These are phyloP conservation scores for Oscheius onirici DNA, from an alignment of 2,888 invertebrate species.

Conservation along the genomic window DNA sequence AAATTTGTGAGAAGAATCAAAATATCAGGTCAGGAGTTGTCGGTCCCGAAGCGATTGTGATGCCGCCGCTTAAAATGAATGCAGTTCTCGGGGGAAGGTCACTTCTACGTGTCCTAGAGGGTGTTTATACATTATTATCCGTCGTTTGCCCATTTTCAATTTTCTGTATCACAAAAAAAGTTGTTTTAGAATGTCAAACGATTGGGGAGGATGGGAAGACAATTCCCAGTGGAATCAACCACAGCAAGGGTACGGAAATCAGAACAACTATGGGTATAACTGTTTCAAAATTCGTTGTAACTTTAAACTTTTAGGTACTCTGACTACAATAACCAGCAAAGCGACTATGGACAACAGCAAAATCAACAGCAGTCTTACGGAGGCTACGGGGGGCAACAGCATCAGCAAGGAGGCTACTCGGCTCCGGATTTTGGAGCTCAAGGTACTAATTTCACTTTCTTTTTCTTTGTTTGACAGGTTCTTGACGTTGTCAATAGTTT, in stretches of 20 bases:
- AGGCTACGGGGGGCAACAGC: conserved; percentile 13
- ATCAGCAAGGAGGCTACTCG: conserved; percentile 10
- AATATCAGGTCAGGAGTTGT: no score
- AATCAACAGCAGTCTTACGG: conserved; percentile 18
- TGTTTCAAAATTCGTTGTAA: conserved; percentile 1
- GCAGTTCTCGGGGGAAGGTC: no score
- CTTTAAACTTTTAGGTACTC: conserved; percentile 3
- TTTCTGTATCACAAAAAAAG: background rate
- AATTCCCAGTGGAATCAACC: conserved; percentile 41
- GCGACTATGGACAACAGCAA: conserved; percentile 29
- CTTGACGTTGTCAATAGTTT: background rate
- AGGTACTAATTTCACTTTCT: conserved; percentile 1
- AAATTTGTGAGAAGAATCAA: no score
- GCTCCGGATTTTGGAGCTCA: background rate
- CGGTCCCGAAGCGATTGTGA: no score
- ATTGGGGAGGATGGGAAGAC: conserved; percentile 56
- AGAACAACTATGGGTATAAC: conserved; percentile 33
- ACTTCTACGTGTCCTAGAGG: background rate
- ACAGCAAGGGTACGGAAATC: conserved; percentile 6
- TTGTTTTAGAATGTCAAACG: conserved; percentile 49
- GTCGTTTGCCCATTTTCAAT: background rate
- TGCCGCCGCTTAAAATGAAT: no score
- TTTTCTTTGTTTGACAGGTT: background rate
- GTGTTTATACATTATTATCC: background rate
- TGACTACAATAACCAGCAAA: conserved; percentile 7